These are phyloP conservation scores for Ectemnius continuus DNA, from an alignment of 2,888 invertebrate genomes.

Conservation along the genomic window DNA sequence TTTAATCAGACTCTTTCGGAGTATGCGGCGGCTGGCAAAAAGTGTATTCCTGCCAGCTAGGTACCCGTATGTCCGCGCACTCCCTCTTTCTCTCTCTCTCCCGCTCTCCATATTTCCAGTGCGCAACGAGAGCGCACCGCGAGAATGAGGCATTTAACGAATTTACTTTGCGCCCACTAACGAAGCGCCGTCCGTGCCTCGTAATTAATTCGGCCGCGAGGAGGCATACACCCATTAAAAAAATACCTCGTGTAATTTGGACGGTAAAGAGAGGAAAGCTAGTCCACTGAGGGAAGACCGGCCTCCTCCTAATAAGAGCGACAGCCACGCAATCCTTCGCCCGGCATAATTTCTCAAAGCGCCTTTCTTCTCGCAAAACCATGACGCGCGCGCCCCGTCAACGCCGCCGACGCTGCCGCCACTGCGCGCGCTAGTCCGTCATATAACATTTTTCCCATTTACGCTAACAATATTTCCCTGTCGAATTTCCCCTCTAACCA, in stretches of 20 bases:
- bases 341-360: neutral
- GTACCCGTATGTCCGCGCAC: conserved; percentile 16
- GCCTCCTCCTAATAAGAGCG: neutral
- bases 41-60: conserved; percentile 14
- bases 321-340: neutral
- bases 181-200: conserved; percentile 52
- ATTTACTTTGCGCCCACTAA: conserved; percentile 56
- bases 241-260: conserved; percentile 52
- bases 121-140: conserved; percentile 17
- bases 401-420: no score
- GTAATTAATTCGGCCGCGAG: conserved; percentile 58
- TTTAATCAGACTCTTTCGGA: conserved; percentile 12
- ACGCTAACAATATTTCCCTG: no score
- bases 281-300: conserved; percentile 13
- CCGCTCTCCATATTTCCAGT: conserved; percentile 10
- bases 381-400: no score
- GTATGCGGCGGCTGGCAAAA: neutral
- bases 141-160: conserved; percentile 59
- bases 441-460: no score
- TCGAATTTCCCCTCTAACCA: no score
- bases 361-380: no score
- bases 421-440: no score
- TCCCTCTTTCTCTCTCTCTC: no score
- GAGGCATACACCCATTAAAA: conserved; percentile 50
- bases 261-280: conserved; percentile 53